These are phyloP conservation scores for Jacana jacana DNA, from an alignment of 2,113 vertebrate genomes.

Conservation along the genomic window DNA sequence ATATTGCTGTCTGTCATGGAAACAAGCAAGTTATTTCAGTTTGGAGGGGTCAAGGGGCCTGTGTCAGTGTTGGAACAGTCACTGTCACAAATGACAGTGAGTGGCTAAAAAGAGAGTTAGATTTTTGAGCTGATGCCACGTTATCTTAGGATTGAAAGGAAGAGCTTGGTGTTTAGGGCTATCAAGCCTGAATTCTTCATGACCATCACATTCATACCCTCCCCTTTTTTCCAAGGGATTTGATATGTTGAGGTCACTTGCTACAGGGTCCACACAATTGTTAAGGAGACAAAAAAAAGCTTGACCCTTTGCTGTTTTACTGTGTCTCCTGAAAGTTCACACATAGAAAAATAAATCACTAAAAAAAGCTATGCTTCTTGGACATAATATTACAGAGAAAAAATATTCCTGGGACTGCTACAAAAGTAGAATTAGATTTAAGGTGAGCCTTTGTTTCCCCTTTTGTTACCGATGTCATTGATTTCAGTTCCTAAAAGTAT, in stretches of 20 bases:
- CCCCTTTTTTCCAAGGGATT: not conserved
- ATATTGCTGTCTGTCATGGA: not conserved
- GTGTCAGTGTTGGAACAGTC: not conserved
- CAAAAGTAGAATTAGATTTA: not conserved
- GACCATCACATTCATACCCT: not conserved
- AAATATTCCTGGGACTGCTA: not conserved
- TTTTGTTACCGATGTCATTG: not conserved
- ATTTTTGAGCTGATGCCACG: not conserved
- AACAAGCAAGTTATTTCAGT: not conserved
- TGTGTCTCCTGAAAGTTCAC: not conserved
- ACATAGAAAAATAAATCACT: not conserved
- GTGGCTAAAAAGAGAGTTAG: not conserved
- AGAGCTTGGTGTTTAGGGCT: not conserved
- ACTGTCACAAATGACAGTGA: not conserved
- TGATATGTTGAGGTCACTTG: not conserved
- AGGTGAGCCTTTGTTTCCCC: not conserved
- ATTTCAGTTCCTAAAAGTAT: not conserved
- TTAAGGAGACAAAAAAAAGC: not conserved
- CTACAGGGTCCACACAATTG: not conserved
- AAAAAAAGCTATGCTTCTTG: not conserved
- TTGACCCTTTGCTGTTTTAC: not conserved
- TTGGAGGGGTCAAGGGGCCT: not conserved
- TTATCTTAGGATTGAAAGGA: not conserved
- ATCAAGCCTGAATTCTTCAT: not conserved
- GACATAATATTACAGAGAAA: not conserved